A percentile compares a stretch with the other conserved stretches of the same genome.
phyloP scores from a whole-genome alignment of 2,113 vertebrate genomes.

The Bostrychus sinensis region DNA sequence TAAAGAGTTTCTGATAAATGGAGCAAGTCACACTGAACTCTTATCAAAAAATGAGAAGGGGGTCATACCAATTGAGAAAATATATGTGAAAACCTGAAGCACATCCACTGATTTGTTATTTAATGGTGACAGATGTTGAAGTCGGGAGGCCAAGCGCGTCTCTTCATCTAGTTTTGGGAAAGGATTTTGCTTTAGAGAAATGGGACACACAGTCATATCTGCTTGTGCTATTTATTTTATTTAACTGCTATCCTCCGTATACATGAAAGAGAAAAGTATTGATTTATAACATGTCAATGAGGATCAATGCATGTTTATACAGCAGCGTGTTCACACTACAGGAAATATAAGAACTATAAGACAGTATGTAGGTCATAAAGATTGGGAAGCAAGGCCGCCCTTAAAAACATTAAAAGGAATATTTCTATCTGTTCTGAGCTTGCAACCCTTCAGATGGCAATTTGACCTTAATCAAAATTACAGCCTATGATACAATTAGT shows the following conservation, averaged over 20 bases:
- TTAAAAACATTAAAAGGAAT: slow-evolving; percentile 53
- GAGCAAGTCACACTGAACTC: slow-evolving; percentile 76
- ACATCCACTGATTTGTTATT: slow-evolving; percentile 67
- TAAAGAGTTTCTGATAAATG: slow-evolving; percentile 80
- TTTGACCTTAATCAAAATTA: too few relatives aligned
- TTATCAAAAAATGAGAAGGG: slow-evolving; percentile 74
- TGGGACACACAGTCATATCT: not conserved
- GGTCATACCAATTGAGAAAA: slow-evolving; percentile 65
- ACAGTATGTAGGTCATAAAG: slow-evolving; percentile 53
- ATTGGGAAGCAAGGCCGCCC: slow-evolving; percentile 35
- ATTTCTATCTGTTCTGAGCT: slow-evolving; percentile 22
- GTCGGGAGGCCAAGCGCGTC: slow-evolving; percentile 30
- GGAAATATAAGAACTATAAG: slow-evolving; percentile 24
- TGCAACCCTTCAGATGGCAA: slow-evolving; percentile 6
- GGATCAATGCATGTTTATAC: not conserved
- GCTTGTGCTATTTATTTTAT: slow-evolving; percentile 7
- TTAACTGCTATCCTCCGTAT: not conserved
- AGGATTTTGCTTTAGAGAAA: not conserved
- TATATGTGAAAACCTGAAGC: slow-evolving; percentile 62
- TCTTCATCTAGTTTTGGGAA: slow-evolving; percentile 47
- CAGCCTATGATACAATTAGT: too few relatives aligned
- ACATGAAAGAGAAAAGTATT: not conserved
- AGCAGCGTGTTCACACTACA: not conserved
- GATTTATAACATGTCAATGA: not conserved
- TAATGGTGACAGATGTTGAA: slow-evolving; percentile 58